Conservation (phyloP, 2,113 vertebrate genomes). For the Colossoma macropomum region DNA sequence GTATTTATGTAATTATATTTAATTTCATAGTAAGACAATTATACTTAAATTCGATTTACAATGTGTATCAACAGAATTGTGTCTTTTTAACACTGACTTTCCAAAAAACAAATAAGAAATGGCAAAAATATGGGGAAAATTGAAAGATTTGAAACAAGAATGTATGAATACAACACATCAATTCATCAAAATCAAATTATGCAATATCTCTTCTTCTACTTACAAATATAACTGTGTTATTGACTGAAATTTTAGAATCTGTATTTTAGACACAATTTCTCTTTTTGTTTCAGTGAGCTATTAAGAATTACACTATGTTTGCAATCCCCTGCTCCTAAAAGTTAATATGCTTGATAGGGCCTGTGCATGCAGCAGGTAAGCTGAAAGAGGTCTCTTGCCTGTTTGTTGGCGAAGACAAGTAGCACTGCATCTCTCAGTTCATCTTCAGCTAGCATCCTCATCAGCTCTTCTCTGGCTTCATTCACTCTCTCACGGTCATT, state of each 20-base stretch:
- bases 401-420: conserved; percentile 96
- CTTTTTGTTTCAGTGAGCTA: background rate
- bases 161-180: no score
- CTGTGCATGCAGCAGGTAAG: background rate
- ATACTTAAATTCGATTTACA: no score
- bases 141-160: background rate
- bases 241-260: background rate
- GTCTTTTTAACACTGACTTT: no score
- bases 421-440: conserved; percentile 94
- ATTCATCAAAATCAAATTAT: no score
- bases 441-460: conserved; percentile 96
- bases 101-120: no score
- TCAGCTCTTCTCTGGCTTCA: conserved; percentile 94
- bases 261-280: background rate
- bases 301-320: background rate
- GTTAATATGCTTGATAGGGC: background rate
- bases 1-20: no score
- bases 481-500: conserved; percentile 96
- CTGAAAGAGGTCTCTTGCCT: conserved; percentile 73
- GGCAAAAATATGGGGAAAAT: no score
- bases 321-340: background rate
- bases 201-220: background rate
- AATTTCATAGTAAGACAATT: no score
- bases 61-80: no score
- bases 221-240: background rate